Base-by-base conservation (phyloP, 2,888 invertebrate species). In the Trichogramma dendrolimi region DNA sequence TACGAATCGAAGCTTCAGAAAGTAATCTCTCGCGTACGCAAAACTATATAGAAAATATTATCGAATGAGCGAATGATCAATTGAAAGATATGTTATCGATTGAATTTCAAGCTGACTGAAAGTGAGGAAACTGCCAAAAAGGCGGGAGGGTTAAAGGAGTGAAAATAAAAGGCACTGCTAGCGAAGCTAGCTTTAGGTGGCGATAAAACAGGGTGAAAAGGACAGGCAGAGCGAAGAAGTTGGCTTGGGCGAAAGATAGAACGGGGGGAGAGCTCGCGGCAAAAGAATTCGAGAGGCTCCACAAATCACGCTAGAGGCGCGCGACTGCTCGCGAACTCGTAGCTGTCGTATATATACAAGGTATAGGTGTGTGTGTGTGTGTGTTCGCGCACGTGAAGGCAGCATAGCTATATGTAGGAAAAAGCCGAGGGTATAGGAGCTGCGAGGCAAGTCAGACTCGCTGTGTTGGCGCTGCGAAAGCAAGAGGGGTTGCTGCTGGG, bases 251-350 rank as follows among this genome's bases (percentile, higher is more conserved):
- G 54, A 49, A 49, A 40, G 56, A 52, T 40, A 46, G 49, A 40
- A 43, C 50, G 55, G 41, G 56, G 66, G 68, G 70, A 70, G 66
- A 65, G 68, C 69, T 66, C 68, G 69, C 69, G 69, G 70, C 71
- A 66, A 69, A 71, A 70, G 71, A 74, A 72, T 74, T 75, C 74
- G 74, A 71, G 71, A 75, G 72, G 74, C 72, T 71, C 71, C 71
- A 72, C 73, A 75, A 75, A 75, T 76, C 74, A 75, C 73, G 67
- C 64, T 58, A 55, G 46, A 69, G 63, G 58, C 63, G 67, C 64
- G 66, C 60, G 61, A 51, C 67, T 27, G 53, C 42, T 38, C 46
- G 50, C 6, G 48, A 43, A 57, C 57, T 55, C 57, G 60, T 63
- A 43, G 61, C 59, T 61, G 64, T 62, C 51, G 55, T 60, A 65